Percentiles rank a stretch among this genome's conserved stretches.
Conservation (phyloP, 2,888 invertebrate genomes). For the Cataglyphis albicans region DNA sequence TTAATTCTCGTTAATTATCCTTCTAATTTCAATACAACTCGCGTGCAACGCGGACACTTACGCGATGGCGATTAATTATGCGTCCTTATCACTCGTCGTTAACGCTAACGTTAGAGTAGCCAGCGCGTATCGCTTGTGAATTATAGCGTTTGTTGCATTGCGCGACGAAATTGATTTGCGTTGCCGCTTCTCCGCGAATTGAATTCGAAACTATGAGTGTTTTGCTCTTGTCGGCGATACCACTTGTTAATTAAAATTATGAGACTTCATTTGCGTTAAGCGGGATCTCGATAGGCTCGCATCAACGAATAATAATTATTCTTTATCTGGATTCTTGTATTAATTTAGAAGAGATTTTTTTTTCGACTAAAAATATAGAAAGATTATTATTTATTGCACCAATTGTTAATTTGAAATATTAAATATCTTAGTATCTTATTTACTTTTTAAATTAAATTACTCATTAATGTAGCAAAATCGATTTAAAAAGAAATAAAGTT, state of each 20-base stretch:
- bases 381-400: background rate
- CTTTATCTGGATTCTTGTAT: background rate
- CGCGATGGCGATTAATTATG: conserved; percentile 47
- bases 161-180: conserved; percentile 22
- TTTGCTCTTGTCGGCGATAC: background rate
- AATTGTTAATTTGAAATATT: background rate
- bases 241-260: background rate
- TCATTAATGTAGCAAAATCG: background rate
- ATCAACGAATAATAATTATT: background rate
- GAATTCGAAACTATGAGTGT: background rate
- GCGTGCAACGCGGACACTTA: conserved; percentile 29
- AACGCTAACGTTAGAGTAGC: conserved; percentile 30
- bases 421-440: background rate
- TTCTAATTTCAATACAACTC: conserved; percentile 39
- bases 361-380: background rate
- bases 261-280: background rate
- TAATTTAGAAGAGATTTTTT: background rate
- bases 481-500: background rate
- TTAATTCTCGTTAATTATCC: conserved; percentile 36
- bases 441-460: background rate
- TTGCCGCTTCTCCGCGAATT: conserved; percentile 7
- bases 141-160: conserved; percentile 38
- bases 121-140: conserved; percentile 32
- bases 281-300: background rate
- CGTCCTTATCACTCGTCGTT: conserved; percentile 42